Evolutionary conservation across 2,113 vertebrate species (phyloP).

Genomic region (Charadrius vociferus): DNA sequence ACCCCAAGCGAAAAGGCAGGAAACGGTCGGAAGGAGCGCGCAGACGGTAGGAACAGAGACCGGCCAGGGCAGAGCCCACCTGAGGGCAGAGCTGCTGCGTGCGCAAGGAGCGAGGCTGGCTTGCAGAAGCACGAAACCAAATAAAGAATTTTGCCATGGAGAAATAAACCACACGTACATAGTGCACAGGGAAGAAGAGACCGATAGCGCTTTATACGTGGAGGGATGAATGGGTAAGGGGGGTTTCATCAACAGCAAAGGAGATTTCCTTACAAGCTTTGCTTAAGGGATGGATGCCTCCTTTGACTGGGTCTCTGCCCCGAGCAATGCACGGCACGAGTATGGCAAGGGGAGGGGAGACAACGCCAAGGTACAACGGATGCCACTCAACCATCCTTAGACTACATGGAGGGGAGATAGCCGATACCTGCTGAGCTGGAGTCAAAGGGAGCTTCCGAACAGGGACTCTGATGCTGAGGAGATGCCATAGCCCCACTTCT

Average conservation of each 20-base stretch:
- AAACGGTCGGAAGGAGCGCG: rapidly evolving
- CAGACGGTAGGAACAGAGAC: not conserved
- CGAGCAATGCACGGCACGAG: not conserved
- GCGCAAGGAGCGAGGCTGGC: not conserved
- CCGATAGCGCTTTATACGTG: rapidly evolving
- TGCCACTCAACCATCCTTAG: not conserved
- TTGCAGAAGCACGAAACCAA: not conserved
- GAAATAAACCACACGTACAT: not conserved
- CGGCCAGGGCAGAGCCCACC: not conserved
- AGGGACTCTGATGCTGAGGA: not conserved
- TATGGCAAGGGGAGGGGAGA: not conserved
- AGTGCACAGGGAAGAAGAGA: not conserved
- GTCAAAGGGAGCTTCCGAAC: not conserved
- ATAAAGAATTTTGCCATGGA: not conserved
- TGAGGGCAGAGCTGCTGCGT: rapidly evolving
- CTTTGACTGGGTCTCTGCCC: not conserved
- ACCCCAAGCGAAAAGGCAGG: not conserved
- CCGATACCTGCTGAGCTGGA: not conserved
- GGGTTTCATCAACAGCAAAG: not conserved
- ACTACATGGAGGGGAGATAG: rapidly evolving
- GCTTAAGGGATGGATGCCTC: not conserved
- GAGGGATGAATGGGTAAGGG: not conserved
- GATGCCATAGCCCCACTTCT: not conserved
- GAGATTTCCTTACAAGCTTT: not conserved
- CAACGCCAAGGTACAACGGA: rapidly evolving